Evolutionary conservation across 2,797 vertebrate genomes (phyloP), one percentile per base, ranked within the genome.

Genomic region (Lepus townsendii): DNA sequence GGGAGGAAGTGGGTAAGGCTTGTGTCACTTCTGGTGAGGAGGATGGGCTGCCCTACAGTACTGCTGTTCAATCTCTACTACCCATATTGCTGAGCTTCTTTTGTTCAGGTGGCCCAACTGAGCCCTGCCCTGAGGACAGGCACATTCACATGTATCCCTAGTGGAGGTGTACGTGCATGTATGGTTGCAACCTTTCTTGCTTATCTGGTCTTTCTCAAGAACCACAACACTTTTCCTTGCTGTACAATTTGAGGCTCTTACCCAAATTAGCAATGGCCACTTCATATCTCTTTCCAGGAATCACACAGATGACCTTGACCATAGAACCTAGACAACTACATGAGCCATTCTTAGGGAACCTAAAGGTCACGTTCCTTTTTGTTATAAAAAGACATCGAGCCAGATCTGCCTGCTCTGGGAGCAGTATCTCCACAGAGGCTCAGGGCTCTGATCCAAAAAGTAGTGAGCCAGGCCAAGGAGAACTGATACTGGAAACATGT

Each of bases 261-360:
- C 84, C 66, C 65, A 86, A 38, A 68, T 26, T 32, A 35, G 17
- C 14, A 4, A 57, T 17, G 68, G 38, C 69, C 19, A 52, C 17
- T 90, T 54, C 76, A 30, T 32, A 60, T 63, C 60, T 94, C 75
- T 93, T 91, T 92, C 94, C 80, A 94, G 54, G 73, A 93, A 94
- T 94, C 72, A 78, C 35, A 20, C 20, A 35, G 83, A 91, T 73
- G 82, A 60, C 68, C 69, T 78, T 92, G 83, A 94, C 88, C 72
- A 91, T 20, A 12, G 71, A 78, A 32, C 60, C 27, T 24, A 88
- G 66, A 13, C 82, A 95, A 86, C n/a, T 27, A 7, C 5, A 26
- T 1, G 26, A 69, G 68, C 30, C 60, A 79, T 75, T 92, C 16
- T 77, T 42, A 71, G 77, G 57, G 22, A 86, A 63, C 42, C 26